These are phyloP conservation scores for Deilephila porcellus DNA, from an alignment of 2,888 invertebrate genomes.

Conservation along the genomic window DNA sequence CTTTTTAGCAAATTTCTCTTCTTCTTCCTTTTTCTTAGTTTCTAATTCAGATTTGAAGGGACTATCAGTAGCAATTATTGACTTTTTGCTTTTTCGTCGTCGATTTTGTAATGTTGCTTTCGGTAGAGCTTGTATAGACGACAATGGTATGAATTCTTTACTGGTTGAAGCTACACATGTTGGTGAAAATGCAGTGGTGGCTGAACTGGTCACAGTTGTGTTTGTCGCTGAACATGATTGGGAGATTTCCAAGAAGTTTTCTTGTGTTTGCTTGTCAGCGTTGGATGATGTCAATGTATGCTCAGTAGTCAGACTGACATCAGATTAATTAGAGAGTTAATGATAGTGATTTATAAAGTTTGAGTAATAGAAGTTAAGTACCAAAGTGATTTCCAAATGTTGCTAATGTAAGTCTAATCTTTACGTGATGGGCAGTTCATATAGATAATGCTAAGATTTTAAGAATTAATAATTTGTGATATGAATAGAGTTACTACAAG, in stretches of 20 bases:
- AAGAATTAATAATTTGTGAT: too few relatives aligned
- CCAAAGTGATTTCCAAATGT: too few relatives aligned
- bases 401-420: too few relatives aligned
- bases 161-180: conserved; percentile 30
- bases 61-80: conserved; percentile 37
- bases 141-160: conserved; percentile 33
- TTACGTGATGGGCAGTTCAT: too few relatives aligned
- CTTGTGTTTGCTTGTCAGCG: not conserved
- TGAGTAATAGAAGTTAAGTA: too few relatives aligned
- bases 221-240: not conserved
- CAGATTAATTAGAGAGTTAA: too few relatives aligned
- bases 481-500: too few relatives aligned
- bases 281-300: too few relatives aligned
- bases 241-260: not conserved
- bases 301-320: not conserved
- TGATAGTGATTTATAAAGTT: too few relatives aligned
- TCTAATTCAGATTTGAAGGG: conserved; percentile 35
- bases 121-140: conserved; percentile 36
- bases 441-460: too few relatives aligned
- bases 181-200: conserved; percentile 29
- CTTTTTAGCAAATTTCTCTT: conserved; percentile 29
- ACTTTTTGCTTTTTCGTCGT: conserved; percentile 33
- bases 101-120: conserved; percentile 36
- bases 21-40: conserved; percentile 34
- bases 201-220: too few relatives aligned